phyloP scores from a whole-genome alignment of 2,113 vertebrate species.

The Campylomormyrus tamandua region DNA sequence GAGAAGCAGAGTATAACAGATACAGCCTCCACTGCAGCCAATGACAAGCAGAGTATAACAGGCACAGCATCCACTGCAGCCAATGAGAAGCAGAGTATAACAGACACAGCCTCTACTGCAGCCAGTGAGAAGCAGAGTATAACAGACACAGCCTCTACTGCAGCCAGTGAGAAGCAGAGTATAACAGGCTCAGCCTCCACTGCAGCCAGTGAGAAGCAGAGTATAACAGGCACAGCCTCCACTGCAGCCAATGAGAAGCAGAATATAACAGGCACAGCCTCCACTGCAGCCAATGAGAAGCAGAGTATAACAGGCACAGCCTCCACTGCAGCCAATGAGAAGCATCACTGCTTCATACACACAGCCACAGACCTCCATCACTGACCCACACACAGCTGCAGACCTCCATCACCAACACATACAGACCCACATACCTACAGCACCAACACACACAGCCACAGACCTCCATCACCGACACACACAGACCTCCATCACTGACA shows the following conservation, averaged over 20 bases:
- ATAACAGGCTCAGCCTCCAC: constrained; percentile 52
- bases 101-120: constrained; percentile 63
- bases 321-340: constrained; percentile 64
- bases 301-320: constrained; percentile 51
- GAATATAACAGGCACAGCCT: too few species aligned
- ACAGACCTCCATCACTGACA: too few species aligned
- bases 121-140: constrained; percentile 50
- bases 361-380: neutral
- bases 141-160: constrained; percentile 60
- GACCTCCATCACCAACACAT: neutral
- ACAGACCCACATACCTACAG: neutral
- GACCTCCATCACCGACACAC: too few species aligned
- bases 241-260: too few species aligned
- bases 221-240: constrained; percentile 23
- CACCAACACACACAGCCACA: neutral
- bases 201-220: constrained; percentile 58
- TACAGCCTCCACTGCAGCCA: neutral
- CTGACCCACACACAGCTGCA: neutral
- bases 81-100: constrained; percentile 57
- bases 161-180: constrained; percentile 55
- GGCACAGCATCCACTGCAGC: constrained; percentile 65
- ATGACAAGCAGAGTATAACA: constrained; percentile 53
- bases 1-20: constrained; percentile 23
- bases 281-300: too few species aligned
- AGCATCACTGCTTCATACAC: neutral